These are phyloP conservation scores for Hymenopus coronatus DNA, from an alignment of 2,888 invertebrate species.

Conservation along the genomic window DNA sequence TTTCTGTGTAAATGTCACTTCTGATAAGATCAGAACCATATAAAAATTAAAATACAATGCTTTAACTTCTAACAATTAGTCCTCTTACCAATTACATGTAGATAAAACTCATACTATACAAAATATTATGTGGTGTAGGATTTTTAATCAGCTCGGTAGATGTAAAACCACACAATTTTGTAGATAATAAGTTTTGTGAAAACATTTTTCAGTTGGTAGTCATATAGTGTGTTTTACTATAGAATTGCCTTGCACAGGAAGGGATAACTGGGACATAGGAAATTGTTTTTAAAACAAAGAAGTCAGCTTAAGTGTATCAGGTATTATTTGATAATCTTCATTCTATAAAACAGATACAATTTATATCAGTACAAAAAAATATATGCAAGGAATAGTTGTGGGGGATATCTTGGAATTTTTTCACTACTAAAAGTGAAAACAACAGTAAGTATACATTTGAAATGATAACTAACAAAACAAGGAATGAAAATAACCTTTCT, in stretches of 20 bases:
- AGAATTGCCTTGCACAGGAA: neutral
- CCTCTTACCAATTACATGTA: no score
- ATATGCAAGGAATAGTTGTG: neutral
- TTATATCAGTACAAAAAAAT: neutral
- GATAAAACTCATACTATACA: no score
- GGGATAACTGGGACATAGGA: neutral
- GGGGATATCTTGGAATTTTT: neutral
- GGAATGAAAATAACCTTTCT: neutral
- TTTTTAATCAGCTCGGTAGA: no score
- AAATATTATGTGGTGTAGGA: no score
- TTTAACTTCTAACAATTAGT: no score
- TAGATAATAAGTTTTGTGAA: no score
- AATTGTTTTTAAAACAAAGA: neutral
- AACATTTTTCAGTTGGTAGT: no score
- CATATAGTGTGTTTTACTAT: no score
- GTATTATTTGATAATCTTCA: neutral
- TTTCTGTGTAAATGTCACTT: no score
- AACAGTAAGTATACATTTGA: neutral
- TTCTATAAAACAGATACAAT: neutral
- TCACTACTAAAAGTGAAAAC: neutral
- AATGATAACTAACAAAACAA: neutral
- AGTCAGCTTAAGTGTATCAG: neutral
- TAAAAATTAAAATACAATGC: no score
- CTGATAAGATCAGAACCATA: no score
- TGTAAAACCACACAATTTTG: no score